Conservation (phyloP, 2,888 invertebrate species). For the Frankliniella fusca region DNA sequence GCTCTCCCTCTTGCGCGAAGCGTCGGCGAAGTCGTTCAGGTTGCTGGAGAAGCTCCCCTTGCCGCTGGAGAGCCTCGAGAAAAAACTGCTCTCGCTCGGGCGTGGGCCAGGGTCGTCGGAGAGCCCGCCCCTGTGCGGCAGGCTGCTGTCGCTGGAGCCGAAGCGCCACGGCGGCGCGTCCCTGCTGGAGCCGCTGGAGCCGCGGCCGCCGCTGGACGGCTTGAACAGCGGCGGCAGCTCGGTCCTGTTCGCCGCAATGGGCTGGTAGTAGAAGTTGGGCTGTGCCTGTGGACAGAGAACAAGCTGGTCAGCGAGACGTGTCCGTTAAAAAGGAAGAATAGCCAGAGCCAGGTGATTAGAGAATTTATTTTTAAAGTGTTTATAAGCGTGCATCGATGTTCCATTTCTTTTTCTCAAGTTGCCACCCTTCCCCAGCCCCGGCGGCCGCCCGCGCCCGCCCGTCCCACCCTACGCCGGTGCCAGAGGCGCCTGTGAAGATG, state of each 20-base stretch:
- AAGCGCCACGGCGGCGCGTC: background rate
- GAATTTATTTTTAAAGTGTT: background rate
- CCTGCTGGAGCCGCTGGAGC: background rate
- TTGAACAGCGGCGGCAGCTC: background rate
- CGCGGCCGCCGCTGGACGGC: background rate
- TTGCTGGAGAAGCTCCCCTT: background rate
- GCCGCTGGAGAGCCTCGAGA: too few relatives aligned
- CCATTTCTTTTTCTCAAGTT: too few relatives aligned
- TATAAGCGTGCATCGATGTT: too few relatives aligned
- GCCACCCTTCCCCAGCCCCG: too few relatives aligned
- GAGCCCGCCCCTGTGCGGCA: too few relatives aligned
- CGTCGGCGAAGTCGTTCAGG: background rate
- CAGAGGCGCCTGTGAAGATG: too few relatives aligned
- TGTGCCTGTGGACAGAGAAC: background rate
- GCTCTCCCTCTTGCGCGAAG: background rate
- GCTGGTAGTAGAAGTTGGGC: background rate
- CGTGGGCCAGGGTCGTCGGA: too few relatives aligned
- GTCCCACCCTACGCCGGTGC: too few relatives aligned
- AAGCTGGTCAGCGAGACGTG: background rate
- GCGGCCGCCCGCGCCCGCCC: too few relatives aligned
- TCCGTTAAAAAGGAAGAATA: background rate
- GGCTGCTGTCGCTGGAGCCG: background rate
- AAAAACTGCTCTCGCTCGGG: background rate
- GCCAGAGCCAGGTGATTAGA: background rate
- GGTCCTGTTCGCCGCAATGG: background rate